A percentile compares a stretch with the other conserved stretches of the same genome.
Conservation (phyloP, 2,113 vertebrate genomes). For the Zosterops hypoxanthus region DNA sequence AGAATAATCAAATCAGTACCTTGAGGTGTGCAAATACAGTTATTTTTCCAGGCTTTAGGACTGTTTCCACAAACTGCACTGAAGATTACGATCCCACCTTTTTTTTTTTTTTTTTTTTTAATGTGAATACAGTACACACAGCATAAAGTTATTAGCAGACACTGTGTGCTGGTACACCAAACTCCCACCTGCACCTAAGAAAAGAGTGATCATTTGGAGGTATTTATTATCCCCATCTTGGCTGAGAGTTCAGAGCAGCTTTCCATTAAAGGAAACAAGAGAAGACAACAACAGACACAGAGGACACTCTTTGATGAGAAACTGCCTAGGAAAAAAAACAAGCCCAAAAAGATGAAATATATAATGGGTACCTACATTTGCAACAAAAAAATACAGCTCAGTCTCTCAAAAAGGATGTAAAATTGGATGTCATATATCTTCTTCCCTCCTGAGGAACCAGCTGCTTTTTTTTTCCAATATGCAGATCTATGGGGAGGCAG, state of each 20-base stretch:
- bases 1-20: not conserved
- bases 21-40: not conserved
- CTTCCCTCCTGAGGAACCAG: not conserved
- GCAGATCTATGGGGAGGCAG: not conserved
- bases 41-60: not conserved
- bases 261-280: not conserved
- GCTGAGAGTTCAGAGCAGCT: not conserved
- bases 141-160: not conserved
- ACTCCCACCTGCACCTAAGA: not conserved
- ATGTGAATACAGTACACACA: not conserved
- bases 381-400: not conserved
- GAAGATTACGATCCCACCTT: not conserved
- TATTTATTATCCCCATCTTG: not conserved
- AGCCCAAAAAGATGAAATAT: not conserved
- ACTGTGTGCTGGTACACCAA: not conserved
- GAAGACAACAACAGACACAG: not conserved
- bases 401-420: not conserved
- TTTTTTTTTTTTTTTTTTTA: not conserved
- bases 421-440: not conserved
- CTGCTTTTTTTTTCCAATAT: not conserved
- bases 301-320: not conserved
- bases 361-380: not conserved
- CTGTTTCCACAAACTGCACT: not conserved
- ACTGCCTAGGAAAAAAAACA: not conserved
- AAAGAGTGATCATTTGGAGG: not conserved